phyloP scores from a whole-genome alignment of 2,113 vertebrate species.

The Thamnaconus septentrionalis region DNA sequence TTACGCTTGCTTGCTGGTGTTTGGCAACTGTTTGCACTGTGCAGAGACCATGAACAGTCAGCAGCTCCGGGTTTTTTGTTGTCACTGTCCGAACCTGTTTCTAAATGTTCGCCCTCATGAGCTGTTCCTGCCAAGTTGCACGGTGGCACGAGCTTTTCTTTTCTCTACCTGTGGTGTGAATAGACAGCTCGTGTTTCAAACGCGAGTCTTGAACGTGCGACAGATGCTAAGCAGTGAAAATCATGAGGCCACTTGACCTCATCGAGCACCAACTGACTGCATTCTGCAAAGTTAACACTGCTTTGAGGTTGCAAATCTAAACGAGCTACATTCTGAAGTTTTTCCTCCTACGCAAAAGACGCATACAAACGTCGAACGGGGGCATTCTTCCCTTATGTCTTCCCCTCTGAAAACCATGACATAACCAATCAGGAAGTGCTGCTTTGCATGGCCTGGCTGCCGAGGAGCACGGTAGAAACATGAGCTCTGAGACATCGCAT shows the following conservation, averaged over 20 bases:
- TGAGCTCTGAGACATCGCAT: constrained; percentile 48
- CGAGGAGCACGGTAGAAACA: constrained; percentile 59
- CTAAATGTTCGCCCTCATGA: not conserved
- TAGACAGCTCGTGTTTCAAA: too few relatives aligned
- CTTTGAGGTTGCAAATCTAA: constrained; percentile 18
- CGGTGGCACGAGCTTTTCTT: constrained; percentile 11
- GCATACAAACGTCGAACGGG: not conserved
- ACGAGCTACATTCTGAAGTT: constrained; percentile 1
- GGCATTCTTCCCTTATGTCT: constrained; percentile 22
- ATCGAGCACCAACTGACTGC: constrained; percentile 16
- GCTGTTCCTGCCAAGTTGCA: constrained; percentile 19
- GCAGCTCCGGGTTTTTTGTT: too few relatives aligned
- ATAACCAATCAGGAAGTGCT: constrained; percentile 59
- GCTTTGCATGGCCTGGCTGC: constrained; percentile 50
- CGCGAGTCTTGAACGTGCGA: too few relatives aligned
- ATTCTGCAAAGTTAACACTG: constrained; percentile 29
- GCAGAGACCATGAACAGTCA: too few relatives aligned
- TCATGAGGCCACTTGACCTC: too few relatives aligned
- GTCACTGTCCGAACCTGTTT: too few relatives aligned
- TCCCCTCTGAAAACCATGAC: constrained; percentile 42
- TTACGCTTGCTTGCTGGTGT: too few relatives aligned
- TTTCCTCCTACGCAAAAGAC: not conserved
- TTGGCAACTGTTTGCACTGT: too few relatives aligned
- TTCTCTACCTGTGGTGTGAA: not conserved
- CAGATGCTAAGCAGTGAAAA: too few relatives aligned